phyloP scores from a whole-genome alignment of 2,113 vertebrate species.

The Catagonus wagneri region DNA sequence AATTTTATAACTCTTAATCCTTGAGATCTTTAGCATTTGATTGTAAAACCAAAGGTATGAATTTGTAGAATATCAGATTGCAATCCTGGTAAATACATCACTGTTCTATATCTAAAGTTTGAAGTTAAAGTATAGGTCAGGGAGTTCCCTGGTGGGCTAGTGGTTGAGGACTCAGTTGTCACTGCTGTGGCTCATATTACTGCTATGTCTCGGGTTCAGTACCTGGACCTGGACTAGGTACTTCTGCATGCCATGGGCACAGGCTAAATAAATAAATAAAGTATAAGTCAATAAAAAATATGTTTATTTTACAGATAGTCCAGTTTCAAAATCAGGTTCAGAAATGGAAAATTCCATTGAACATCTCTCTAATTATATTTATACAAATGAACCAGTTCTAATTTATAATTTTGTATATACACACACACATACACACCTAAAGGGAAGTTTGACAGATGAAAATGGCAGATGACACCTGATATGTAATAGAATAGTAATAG shows the following conservation, averaged over 20 bases:
- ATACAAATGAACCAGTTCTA: neutral
- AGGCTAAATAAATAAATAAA: neutral
- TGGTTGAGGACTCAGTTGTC: no score
- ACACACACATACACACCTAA: neutral
- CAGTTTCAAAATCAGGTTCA: neutral
- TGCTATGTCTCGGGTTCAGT: no score
- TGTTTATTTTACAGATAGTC: neutral
- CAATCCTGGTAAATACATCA: neutral
- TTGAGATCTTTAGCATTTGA: neutral
- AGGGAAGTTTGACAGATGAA: neutral
- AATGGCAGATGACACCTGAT: neutral
- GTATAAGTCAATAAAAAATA: neutral
- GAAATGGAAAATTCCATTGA: neutral
- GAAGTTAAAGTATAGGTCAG: neutral
- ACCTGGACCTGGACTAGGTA: no score
- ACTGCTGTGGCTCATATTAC: no score
- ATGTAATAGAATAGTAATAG: neutral
- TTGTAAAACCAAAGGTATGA: neutral
- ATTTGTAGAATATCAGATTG: neutral
- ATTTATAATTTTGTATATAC: neutral
- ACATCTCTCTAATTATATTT: neutral
- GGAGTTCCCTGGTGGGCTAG: no score
- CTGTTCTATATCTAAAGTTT: neutral
- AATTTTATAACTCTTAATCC: neutral
- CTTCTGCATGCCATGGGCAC: no score